Evolutionary conservation across 2,113 vertebrate genomes (phyloP).

Genomic region (Malurus melanocephalus): DNA sequence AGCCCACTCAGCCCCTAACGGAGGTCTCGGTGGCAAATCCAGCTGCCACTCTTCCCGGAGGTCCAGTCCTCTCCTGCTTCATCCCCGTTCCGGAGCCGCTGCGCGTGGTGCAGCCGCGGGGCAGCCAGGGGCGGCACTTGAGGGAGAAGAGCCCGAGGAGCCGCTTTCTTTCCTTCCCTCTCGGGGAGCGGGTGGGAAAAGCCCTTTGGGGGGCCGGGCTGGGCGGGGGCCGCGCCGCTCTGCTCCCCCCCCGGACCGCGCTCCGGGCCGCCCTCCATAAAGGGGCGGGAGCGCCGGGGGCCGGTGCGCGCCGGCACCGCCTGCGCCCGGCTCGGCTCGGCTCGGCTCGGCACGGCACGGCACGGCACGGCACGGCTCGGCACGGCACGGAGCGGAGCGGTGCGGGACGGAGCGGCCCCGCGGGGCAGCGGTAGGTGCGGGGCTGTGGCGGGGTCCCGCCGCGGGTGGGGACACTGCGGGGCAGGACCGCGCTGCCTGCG

Average conservation of each 20-base stretch:
- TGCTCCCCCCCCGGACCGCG: background rate
- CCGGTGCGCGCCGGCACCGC: slow-evolving; percentile 14
- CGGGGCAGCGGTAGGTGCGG: background rate
- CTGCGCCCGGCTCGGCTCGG: background rate
- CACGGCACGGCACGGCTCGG: background rate
- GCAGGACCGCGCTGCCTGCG: background rate
- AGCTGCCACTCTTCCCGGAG: background rate
- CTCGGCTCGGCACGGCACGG: background rate
- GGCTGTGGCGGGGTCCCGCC: background rate
- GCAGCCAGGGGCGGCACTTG: background rate
- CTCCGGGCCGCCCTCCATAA: slow-evolving; percentile 50
- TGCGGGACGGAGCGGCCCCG: background rate
- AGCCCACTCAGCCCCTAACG: background rate
- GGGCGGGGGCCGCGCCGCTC: background rate
- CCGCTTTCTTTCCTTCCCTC: background rate
- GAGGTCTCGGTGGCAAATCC: background rate
- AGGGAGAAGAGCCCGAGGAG: background rate
- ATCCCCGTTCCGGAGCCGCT: background rate
- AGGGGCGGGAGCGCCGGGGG: slow-evolving; percentile 42
- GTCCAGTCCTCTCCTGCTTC: background rate
- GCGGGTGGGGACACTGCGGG: background rate
- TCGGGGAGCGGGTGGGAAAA: background rate
- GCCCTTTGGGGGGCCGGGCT: background rate
- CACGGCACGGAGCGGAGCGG: background rate
- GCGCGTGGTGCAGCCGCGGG: background rate